Evolutionary conservation across 2,888 invertebrate genomes (phyloP).

Genomic region (Priocnemis perturbator): DNA sequence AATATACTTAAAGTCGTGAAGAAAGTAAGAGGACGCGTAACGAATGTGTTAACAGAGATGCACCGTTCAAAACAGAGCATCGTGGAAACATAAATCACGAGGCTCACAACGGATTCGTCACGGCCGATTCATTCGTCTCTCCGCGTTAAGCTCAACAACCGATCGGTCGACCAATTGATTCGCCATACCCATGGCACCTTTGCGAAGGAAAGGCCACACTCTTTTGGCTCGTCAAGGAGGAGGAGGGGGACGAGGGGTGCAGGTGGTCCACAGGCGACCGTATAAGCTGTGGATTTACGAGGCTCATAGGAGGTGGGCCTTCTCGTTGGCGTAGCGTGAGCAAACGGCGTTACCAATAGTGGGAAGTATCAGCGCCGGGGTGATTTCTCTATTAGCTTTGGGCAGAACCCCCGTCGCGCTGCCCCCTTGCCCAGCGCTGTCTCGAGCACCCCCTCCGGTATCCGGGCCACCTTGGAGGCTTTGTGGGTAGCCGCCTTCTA

Average conservation of each 20-base stretch:
- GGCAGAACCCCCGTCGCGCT: conserved; percentile 62
- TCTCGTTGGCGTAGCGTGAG: conserved; percentile 48
- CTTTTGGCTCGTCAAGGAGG: not conserved
- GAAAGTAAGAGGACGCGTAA: not conserved
- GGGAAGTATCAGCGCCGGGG: conserved; percentile 64
- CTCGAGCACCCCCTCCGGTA: conserved; percentile 38
- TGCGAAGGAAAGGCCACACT: not conserved
- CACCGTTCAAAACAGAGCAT: not conserved
- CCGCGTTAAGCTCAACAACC: conserved; percentile 30
- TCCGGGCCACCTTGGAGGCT: conserved; percentile 60
- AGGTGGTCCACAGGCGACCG: conserved; percentile 19
- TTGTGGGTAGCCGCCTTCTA: conserved; percentile 62
- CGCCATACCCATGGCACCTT: conserved; percentile 1
- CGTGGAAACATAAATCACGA: conserved; percentile 14
- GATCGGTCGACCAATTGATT: conserved; percentile 25
- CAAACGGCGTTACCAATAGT: conserved; percentile 59
- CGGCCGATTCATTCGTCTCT: conserved; percentile 22
- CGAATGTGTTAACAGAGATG: conserved; percentile 19
- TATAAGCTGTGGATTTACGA: conserved; percentile 67
- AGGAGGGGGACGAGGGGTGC: not conserved
- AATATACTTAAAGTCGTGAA: not conserved
- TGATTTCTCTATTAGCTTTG: conserved; percentile 70
- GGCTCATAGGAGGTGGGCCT: conserved; percentile 53
- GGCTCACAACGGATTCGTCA: too few relatives aligned
- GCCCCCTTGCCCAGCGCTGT: conserved; percentile 25